Evolutionary conservation across 1,140 invertebrate species (phyloP), one percentile per base, ranked within the genome.

Genomic region (Leptoteleia sp.): DNA sequence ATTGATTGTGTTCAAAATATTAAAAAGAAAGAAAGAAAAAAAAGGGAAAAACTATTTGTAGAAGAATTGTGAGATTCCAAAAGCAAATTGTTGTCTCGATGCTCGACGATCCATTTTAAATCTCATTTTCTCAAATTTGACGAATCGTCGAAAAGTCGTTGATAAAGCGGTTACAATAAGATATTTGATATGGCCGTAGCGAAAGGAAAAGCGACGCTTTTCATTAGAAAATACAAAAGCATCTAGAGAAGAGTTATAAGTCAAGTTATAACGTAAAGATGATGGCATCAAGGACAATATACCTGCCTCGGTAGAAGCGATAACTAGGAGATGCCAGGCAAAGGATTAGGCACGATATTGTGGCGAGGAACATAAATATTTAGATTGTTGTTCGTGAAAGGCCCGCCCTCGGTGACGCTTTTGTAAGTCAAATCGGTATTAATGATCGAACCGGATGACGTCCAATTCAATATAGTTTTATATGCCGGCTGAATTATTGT

Each of bases 311-410:
- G 13, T 15, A 45, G 55, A 40, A 52, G 48, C 55, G 62, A 33
- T 68, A 70, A 76, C 65, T 59, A 70, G 57, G 15, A 40, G 73
- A 54, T 55, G 40, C 57, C 48, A 4, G 37, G 15, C 29, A 71
- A 77, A 71, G 67, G 52, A 71, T 71, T 71, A 77, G 67, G 50
- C 65, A 31, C 43, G 33, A 65, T n/a, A 57, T 59, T 70, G 59
- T 59, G 65, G 67, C 75, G 65, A 59, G 22, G 47, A 61, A 61
- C 75, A 77, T 77, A 71, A 77, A 71, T 71, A 77, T 77, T 77
- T 65, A 71, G 65, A 71, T 77, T 62, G 65, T 77, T 55, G 50
- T 12, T 77, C 48, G 59, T 71, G 59, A 77, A 77, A 59, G 75
- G 59, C 40, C 67, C 65, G 52, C 59, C 43, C 55, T 65, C 52